These are phyloP conservation scores for Caenorhabditis remanei DNA, from an alignment of 1,140 invertebrate genomes.

Conservation along the genomic window DNA sequence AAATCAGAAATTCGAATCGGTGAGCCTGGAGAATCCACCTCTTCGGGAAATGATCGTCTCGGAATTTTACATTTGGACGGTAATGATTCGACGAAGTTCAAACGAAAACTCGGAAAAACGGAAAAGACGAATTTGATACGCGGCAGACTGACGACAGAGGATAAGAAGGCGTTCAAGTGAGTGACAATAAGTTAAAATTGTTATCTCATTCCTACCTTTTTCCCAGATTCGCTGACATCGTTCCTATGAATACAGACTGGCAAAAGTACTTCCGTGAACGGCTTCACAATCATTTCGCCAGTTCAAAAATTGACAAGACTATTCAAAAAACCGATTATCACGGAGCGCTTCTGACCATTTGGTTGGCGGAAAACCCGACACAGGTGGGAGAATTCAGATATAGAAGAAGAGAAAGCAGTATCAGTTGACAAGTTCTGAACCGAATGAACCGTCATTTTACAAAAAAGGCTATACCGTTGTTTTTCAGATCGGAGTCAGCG, in stretches of 20 bases:
- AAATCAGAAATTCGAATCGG: conserved; percentile 32
- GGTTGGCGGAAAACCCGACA: conserved; percentile 55
- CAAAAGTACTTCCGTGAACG: conserved; percentile 53
- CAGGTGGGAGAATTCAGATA: conserved; percentile 28
- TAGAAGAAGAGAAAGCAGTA: too few relatives aligned
- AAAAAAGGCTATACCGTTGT: too few relatives aligned
- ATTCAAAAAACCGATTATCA: conserved; percentile 56
- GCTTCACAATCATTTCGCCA: not conserved
- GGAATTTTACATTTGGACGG: conserved; percentile 11
- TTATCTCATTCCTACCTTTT: not conserved
- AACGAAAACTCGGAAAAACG: conserved; percentile 19
- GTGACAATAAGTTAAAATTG: not conserved
- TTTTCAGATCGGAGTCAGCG: conserved; percentile 59
- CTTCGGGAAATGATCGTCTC: not conserved
- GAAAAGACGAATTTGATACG: conserved; percentile 58
- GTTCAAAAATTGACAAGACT: not conserved
- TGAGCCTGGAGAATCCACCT: not conserved
- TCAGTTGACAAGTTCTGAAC: too few relatives aligned
- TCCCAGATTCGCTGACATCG: conserved; percentile 56
- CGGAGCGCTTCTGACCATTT: conserved; percentile 57
- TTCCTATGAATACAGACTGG: conserved; percentile 62
- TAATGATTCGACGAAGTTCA: not conserved
- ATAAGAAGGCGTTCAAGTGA: conserved; percentile 58
- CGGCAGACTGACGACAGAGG: conserved; percentile 45
- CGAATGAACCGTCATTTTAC: too few relatives aligned